Evolutionary conservation across 2,888 invertebrate genomes (phyloP), one percentile per base, ranked within the genome.

Genomic region (Zootermopsis nevadensis): DNA sequence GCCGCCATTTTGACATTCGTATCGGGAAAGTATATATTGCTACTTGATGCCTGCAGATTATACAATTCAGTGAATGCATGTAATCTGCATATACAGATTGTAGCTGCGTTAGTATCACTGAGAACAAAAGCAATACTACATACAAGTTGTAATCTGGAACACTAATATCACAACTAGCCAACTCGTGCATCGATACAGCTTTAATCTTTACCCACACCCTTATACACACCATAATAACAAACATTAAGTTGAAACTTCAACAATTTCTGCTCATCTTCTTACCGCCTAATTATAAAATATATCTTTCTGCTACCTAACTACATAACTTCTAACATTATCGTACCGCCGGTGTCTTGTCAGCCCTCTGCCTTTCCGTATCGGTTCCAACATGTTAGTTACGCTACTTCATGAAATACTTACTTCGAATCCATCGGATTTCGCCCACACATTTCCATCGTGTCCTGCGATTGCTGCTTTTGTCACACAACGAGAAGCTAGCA

Each of bases 401-500:
- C 42, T 38, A 76, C n/a, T n/a, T 31, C 12, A 53, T 38, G 19
- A 53, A 60, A 80, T 88, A 95, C 96, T 96, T 93, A 97, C 97
- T 92, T 97, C 96, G 91, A 97, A 97, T 91, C 94, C 95, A 88
- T 95, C 96, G 85, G 97, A 97, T 93, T 96, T 97, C 88, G 97
- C 97, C 97, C 97, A 97, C 90, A 97, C 93, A 92, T 96, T 96
- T 90, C 97, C 97, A 91, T 97, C 97, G 93, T 96, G 97, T 91
- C 97, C 97, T 90, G 96, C 96, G 91, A 97, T 97, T 90, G 96
- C 97, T 89, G 97, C 97, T 93, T 96, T 96, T 91, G 95, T 95
- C 89, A 97, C 97, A 94, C 97, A 97, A 91, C 95, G 95, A 91
- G 97, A 97, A 90, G 97, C 97, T 93, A 97, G 93, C 93, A 97